These are phyloP conservation scores for Neofelis nebulosa DNA, from an alignment of 2,113 vertebrate genomes.

Conservation along the genomic window DNA sequence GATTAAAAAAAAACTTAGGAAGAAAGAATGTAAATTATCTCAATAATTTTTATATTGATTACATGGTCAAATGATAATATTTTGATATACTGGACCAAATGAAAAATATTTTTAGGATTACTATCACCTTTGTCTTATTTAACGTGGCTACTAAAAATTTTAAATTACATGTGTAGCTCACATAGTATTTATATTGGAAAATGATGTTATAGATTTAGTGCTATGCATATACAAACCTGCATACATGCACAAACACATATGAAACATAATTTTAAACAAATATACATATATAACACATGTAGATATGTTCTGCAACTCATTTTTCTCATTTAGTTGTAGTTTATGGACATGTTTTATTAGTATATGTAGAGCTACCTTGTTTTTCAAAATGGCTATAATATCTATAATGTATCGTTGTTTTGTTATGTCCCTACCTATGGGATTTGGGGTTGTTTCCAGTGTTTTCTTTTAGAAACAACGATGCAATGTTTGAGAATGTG, in stretches of 20 bases:
- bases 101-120: constrained; percentile 27
- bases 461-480: not conserved
- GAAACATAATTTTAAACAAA: constrained; percentile 6
- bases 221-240: not conserved
- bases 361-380: not conserved
- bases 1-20: constrained; percentile 1
- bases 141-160: not conserved
- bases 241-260: not conserved
- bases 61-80: not conserved
- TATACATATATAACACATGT: not conserved
- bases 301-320: not conserved
- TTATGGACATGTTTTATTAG: constrained; percentile 16
- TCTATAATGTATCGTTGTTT: not conserved
- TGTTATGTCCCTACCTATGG: not conserved
- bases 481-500: not conserved
- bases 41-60: not conserved
- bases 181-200: not conserved
- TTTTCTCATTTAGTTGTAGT: not conserved
- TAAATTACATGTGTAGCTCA: not conserved
- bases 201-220: not conserved
- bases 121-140: not conserved
- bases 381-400: not conserved
- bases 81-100: not conserved
- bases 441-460: not conserved
- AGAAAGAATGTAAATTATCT: not conserved